Evolutionary conservation across 2,113 vertebrate species (phyloP).

Genomic region (Eudorcas thomsonii): DNA sequence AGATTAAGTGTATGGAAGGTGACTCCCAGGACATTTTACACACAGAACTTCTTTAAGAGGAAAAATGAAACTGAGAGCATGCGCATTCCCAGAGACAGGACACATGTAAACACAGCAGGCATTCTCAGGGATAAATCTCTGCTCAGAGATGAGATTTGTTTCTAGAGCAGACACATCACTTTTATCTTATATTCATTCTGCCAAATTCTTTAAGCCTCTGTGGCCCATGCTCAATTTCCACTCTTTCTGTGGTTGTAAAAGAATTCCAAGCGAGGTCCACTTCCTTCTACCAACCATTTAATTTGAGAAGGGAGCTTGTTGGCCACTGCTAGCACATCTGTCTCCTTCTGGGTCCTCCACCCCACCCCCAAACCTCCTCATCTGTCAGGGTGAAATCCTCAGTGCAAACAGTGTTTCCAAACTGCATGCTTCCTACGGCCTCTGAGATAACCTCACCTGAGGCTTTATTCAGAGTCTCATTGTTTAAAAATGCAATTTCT

Average conservation of each 20-base stretch:
- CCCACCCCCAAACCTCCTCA: not conserved
- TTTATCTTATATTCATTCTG: not conserved
- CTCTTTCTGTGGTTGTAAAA: not conserved
- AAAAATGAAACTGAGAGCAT: not conserved
- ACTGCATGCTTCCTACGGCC: slow-evolving; percentile 1
- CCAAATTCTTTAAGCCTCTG: not conserved
- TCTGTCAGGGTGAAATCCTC: not conserved
- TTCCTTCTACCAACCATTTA: slow-evolving; percentile 46
- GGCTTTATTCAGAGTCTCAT: not conserved
- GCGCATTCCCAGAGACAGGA: not conserved
- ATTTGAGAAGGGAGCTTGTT: not conserved
- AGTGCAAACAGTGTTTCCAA: slow-evolving; percentile 38
- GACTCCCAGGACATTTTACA: not conserved
- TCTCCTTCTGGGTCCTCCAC: not conserved
- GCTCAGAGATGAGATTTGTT: not conserved
- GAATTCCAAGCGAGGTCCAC: not conserved
- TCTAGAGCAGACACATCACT: not conserved
- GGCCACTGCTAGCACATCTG: not conserved
- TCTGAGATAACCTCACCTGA: not conserved
- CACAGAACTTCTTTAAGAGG: not conserved
- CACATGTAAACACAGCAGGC: not conserved
- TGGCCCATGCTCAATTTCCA: not conserved
- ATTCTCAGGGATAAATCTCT: not conserved
- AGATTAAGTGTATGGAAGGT: slow-evolving; percentile 11
- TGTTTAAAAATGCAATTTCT: slow-evolving; percentile 21